Percentiles rank a stretch among this genome's conserved stretches.
Conservation (phyloP, 2,113 vertebrate genomes). For the Eira barbara region DNA sequence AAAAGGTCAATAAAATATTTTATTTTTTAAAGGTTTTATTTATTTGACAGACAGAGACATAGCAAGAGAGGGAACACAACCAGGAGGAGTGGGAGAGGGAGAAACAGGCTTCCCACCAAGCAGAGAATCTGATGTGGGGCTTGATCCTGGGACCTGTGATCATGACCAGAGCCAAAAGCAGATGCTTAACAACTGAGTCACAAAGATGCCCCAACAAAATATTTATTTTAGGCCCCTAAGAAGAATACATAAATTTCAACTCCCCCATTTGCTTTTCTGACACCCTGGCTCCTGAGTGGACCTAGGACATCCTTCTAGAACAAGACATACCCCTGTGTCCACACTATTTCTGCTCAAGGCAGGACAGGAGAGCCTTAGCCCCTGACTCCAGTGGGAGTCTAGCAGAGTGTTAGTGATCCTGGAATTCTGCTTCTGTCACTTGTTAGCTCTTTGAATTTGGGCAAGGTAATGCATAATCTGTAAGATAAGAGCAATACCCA, state of each 20-base stretch:
- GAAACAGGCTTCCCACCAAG: no score
- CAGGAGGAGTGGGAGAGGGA: no score
- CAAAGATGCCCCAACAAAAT: not conserved
- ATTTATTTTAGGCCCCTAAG: not conserved
- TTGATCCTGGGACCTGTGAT: no score
- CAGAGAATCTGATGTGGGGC: no score
- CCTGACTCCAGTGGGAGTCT: rapidly evolving
- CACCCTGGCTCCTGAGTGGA: not conserved
- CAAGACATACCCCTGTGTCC: not conserved
- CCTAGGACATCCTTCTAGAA: not conserved
- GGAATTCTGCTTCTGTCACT: not conserved
- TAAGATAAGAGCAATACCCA: not conserved
- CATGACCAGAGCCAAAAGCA: no score
- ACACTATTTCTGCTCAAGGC: not conserved
- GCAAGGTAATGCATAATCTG: not conserved
- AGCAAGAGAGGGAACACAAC: no score
- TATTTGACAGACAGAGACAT: no score
- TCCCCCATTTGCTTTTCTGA: not conserved
- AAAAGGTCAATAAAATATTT: not conserved
- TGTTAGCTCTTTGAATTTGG: not conserved
- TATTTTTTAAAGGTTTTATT: no score
- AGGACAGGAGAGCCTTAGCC: not conserved
- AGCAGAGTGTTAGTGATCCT: no score
- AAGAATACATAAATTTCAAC: not conserved
- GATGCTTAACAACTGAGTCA: no score